phyloP scores from a whole-genome alignment of 2,888 invertebrate species.

The Trissoscelio sp. region DNA sequence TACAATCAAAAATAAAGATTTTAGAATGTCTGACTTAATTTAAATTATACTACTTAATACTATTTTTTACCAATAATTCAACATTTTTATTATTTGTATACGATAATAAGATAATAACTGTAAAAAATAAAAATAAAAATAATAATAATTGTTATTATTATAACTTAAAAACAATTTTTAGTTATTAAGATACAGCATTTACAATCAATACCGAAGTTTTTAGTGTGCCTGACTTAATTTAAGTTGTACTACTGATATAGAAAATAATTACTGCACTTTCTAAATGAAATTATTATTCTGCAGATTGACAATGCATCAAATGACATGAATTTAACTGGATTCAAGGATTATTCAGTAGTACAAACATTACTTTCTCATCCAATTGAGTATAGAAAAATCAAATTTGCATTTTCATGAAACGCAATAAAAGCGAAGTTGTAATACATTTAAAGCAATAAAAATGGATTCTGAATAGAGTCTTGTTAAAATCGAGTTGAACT shows the following conservation, averaged over 20 bases:
- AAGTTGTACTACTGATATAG: slow-evolving; percentile 4
- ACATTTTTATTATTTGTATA: no score
- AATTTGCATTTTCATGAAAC: neutral
- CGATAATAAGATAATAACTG: no score
- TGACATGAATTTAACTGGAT: no score
- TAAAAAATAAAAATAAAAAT: neutral
- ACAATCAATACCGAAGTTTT: neutral
- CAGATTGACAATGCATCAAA: no score
- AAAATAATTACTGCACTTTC: neutral
- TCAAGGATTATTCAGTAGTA: slow-evolving; percentile 1
- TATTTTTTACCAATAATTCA: no score
- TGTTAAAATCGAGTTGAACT: neutral
- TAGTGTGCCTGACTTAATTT: neutral
- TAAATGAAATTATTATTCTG: no score
- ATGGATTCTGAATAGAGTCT: neutral
- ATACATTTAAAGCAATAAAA: slow-evolving; percentile 6
- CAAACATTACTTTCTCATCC: neutral
- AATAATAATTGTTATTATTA: neutral
- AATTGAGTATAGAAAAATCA: neutral
- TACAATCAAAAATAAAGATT: neutral
- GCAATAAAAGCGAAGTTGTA: slow-evolving; percentile 9
- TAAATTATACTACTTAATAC: slow-evolving; percentile 1
- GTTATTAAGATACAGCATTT: neutral
- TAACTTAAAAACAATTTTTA: neutral
- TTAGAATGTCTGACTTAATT: slow-evolving; percentile 3